These are phyloP conservation scores for Phengaris alcon DNA, from an alignment of 2,888 invertebrate genomes.

Conservation along the genomic window DNA sequence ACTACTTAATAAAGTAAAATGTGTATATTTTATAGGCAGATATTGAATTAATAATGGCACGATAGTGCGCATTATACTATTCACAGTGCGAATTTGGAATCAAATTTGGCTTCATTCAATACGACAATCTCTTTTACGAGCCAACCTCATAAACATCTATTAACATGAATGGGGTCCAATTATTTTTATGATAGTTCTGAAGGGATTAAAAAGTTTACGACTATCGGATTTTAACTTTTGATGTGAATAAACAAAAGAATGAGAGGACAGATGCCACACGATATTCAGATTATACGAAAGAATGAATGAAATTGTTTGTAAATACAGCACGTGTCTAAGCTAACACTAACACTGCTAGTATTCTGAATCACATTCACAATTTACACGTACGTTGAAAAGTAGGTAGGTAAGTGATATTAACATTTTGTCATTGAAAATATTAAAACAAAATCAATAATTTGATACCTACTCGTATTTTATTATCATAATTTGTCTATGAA, in stretches of 20 bases:
- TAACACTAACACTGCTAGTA: neutral
- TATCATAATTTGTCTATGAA: no score
- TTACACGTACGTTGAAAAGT: neutral
- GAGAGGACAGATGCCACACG: slow-evolving; percentile 62
- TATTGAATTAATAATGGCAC: neutral
- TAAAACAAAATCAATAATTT: no score
- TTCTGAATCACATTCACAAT: neutral
- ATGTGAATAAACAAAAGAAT: slow-evolving; percentile 51
- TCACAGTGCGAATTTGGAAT: slow-evolving; percentile 15
- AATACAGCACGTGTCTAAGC: slow-evolving; percentile 9
- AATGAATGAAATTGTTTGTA: slow-evolving; percentile 18
- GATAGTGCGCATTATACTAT: neutral
- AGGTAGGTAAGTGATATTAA: neutral
- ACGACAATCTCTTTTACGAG: slow-evolving; percentile 78
- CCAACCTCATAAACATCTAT: slow-evolving; percentile 76
- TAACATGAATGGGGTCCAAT: slow-evolving; percentile 80
- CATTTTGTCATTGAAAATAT: no score
- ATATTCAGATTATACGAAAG: neutral
- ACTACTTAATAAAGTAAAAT: neutral
- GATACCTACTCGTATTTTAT: no score
- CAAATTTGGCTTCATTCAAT: slow-evolving; percentile 43
- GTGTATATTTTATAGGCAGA: neutral
- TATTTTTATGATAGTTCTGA: slow-evolving; percentile 78
- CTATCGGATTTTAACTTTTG: slow-evolving; percentile 33
- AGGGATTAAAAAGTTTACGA: slow-evolving; percentile 76